Percentiles rank a stretch among this genome's conserved stretches.
Evolutionary conservation across 2,113 vertebrate species (phyloP).

Genomic region (Nannospalax galili): DNA sequence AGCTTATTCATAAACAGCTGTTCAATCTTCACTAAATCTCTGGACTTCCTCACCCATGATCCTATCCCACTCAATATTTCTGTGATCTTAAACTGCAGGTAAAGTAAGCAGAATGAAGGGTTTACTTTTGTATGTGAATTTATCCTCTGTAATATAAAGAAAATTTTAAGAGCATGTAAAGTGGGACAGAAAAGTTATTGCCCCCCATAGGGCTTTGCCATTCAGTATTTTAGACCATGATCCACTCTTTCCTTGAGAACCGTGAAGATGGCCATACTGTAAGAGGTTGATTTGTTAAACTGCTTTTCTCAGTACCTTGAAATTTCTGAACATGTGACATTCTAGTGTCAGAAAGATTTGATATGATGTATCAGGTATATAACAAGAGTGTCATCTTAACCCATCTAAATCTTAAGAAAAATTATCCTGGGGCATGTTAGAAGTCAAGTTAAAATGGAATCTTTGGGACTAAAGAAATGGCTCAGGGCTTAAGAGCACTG

Average conservation of each 20-base stretch:
- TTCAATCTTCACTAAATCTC: not conserved
- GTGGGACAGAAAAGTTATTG: not conserved
- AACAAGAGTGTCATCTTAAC: slow-evolving; percentile 44
- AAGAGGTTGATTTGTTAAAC: not conserved
- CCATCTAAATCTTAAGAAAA: slow-evolving; percentile 52
- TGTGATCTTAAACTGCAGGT: slow-evolving; percentile 1
- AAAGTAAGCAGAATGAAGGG: not conserved
- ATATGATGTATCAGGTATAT: slow-evolving; percentile 40
- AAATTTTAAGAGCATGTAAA: slow-evolving; percentile 15
- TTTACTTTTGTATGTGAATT: slow-evolving; percentile 40
- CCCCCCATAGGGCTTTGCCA: not conserved
- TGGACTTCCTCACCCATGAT: not conserved
- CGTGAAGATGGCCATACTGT: not conserved
- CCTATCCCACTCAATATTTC: not conserved
- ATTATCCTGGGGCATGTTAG: slow-evolving; percentile 52
- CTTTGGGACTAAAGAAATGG: not conserved
- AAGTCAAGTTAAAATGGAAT: slow-evolving; percentile 58
- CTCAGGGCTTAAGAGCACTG: not conserved
- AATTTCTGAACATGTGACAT: slow-evolving; percentile 46
- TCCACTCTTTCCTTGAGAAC: not conserved
- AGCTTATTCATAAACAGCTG: not conserved
- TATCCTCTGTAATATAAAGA: slow-evolving; percentile 22
- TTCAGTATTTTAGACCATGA: not conserved
- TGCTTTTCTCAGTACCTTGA: slow-evolving; percentile 44
- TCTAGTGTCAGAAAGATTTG: slow-evolving; percentile 45